Base-by-base conservation (phyloP, 1,140 invertebrate species). In the Cylas formicarius region DNA sequence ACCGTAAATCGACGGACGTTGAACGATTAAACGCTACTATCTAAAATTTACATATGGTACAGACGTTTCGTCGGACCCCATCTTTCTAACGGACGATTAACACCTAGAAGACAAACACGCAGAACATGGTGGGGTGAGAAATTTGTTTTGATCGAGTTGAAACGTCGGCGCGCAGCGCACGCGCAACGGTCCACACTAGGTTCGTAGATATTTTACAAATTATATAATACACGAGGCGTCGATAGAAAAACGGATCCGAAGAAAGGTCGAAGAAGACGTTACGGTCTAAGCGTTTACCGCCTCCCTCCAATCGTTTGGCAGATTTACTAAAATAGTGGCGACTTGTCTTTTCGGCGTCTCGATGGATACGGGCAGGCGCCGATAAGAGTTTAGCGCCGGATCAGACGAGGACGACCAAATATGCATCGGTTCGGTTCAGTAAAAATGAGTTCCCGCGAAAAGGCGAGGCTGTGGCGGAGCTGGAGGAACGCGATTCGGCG, bases 1-100 rank as follows among this genome's bases (percentile, higher is more conserved):
- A 54, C 58, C 46, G 47, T 60, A 60, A 53, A 50, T 23, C 23
- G 33, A 35, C 38, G 36, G 33, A 35, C 38, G 36, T 29, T 39
- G 24, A 47, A 48, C 44, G 34, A 48, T 28, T 42, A 54, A 47
- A 34, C 48, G 46, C 40, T 44, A 49, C 38, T 38, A 52, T 19
- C 21, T 41, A 49, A 29, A 44, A 38, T 20, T 34, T 31, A 40
- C 27, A 26, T n/a, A 18, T 13, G 3, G 17, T 18, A 28, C 3
- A 40, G 38, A 20, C 35, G 11, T 20, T 10, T 19, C 5, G 8
- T 37, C 18, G 26, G 18, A 8, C 35, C 35, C 18, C 21, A 24
- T 14, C 11, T 35, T 35, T 35, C n/a, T 14, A 17, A 35, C 22
- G n/a, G n/a, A n/a, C n/a, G n/a, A n/a, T n/a, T n/a, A n/a, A n/a